These are phyloP conservation scores for Luperina nickerlii DNA, from an alignment of 2,888 invertebrate species.

Conservation along the genomic window DNA sequence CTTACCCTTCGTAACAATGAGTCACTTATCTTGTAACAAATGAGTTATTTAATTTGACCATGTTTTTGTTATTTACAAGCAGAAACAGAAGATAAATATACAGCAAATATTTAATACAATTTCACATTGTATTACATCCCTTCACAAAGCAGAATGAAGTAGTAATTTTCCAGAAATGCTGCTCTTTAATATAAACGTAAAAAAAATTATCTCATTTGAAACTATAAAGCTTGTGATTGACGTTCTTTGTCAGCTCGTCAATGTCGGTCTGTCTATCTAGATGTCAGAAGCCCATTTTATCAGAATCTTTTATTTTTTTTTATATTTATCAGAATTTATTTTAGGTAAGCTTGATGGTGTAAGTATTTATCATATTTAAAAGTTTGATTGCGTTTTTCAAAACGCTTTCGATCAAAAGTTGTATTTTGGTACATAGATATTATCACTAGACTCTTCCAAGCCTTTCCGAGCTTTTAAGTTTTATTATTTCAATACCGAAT, in stretches of 20 bases:
- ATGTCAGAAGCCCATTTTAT: slow-evolving; percentile 7
- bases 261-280: not conserved
- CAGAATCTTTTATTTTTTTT: too few species aligned
- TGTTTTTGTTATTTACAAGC: slow-evolving; percentile 5
- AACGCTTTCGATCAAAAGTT: not conserved
- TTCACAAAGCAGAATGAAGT: not conserved
- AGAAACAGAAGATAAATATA: not conserved
- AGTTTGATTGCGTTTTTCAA: not conserved
- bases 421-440: not conserved
- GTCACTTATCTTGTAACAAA: slow-evolving; percentile 23
- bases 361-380: not conserved
- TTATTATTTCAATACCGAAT: too few species aligned
- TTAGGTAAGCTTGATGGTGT: not conserved
- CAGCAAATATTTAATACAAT: not conserved
- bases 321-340: not conserved
- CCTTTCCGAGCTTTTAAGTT: not conserved
- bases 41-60: slow-evolving; percentile 8
- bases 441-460: not conserved
- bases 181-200: too few species aligned
- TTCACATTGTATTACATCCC: not conserved
- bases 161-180: not conserved
- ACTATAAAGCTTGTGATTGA: not conserved
- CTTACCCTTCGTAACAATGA: slow-evolving; percentile 22
- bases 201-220: not conserved
- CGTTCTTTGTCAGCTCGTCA: slow-evolving; percentile 1